phyloP scores from a whole-genome alignment of 2,797 vertebrate species.

The Xenops minutus region DNA sequence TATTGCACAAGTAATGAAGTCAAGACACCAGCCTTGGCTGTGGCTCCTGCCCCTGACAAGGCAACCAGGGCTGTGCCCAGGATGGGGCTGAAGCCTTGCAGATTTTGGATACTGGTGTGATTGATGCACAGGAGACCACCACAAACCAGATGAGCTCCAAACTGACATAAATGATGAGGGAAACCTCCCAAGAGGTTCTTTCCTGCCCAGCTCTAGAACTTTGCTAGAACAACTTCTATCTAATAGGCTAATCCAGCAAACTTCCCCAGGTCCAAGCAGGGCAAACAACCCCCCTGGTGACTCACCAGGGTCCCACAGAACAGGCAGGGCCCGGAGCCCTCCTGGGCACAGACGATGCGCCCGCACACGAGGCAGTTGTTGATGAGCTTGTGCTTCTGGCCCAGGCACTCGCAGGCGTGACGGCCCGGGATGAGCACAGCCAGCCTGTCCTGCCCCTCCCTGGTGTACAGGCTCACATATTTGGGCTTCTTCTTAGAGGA shows the following conservation, averaged over 20 bases:
- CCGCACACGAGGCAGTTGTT: conserved; percentile 96
- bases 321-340: conserved; percentile 93
- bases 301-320: conserved; percentile 92
- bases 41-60: not conserved
- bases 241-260: not conserved
- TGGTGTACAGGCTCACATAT: conserved; percentile 88
- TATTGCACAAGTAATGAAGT: not conserved
- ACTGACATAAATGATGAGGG: not conserved
- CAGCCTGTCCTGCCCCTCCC: conserved; percentile 91
- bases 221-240: not conserved
- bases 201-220: not conserved
- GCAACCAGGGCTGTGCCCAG: too few relatives aligned
- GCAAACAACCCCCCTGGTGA: not conserved
- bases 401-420: conserved; percentile 90
- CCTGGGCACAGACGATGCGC: conserved; percentile 94
- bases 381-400: conserved; percentile 93
- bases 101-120: not conserved
- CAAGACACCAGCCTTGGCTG: not conserved
- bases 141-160: not conserved
- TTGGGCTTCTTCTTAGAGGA: conserved; percentile 90
- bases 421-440: conserved; percentile 89
- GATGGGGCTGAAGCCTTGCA: not conserved
- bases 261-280: rapidly evolving
- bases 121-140: not conserved
- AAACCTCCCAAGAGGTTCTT: not conserved